Conservation (phyloP, 2,888 invertebrate species). For the Ceramica pisi region DNA sequence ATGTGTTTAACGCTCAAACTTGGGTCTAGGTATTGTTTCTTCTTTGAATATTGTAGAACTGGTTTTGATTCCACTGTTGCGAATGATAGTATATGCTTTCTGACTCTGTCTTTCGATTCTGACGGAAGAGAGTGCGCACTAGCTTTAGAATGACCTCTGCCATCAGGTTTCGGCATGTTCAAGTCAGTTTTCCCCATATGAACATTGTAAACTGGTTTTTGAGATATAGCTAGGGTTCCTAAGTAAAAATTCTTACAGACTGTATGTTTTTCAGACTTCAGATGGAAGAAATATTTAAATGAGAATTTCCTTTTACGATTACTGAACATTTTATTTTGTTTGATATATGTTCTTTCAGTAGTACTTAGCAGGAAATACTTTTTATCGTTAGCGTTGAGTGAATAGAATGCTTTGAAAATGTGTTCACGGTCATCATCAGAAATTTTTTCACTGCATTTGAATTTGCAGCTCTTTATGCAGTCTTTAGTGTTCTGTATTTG, state of each 20-base stretch:
- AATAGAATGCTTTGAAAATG: conserved; percentile 87
- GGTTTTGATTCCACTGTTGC: conserved; percentile 81
- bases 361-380: conserved; percentile 86
- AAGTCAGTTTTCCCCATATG: conserved; percentile 85
- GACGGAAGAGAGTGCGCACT: conserved; percentile 81
- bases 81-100: conserved; percentile 83
- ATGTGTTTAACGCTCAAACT: conserved; percentile 83
- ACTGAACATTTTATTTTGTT: conserved; percentile 70
- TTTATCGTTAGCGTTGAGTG: conserved; percentile 84
- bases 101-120: conserved; percentile 82
- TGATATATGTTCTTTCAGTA: conserved; percentile 82
- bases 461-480: conserved; percentile 83
- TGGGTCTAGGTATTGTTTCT: conserved; percentile 81
- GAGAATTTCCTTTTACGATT: conserved; percentile 80
- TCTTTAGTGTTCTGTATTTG: conserved; percentile 83
- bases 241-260: conserved; percentile 88
- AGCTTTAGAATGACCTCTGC: conserved; percentile 81
- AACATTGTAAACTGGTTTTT: conserved; percentile 87
- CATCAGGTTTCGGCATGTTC: conserved; percentile 87
- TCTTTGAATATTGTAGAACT: conserved; percentile 80
- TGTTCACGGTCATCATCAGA: conserved; percentile 82
- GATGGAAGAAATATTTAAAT: conserved; percentile 85
- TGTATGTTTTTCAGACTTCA: conserved; percentile 79
- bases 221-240: conserved; percentile 86
- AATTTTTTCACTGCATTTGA: conserved; percentile 84